These are phyloP conservation scores for Abscondita cerata DNA, from an alignment of 2,888 invertebrate species.

Conservation along the genomic window DNA sequence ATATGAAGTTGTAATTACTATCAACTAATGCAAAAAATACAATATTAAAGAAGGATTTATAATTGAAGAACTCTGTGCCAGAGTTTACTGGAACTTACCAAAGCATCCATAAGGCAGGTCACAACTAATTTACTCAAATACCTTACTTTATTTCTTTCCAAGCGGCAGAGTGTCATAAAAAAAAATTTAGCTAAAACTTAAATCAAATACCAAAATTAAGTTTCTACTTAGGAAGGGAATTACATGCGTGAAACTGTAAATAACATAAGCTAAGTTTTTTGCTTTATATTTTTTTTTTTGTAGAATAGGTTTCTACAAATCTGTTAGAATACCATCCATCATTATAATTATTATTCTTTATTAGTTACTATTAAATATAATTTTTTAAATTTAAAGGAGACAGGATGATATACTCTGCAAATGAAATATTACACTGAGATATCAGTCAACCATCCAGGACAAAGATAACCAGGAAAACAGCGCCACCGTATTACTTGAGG, in stretches of 20 bases:
- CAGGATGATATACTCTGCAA: conserved; percentile 6
- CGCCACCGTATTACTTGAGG: not conserved
- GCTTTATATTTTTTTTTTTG: too few relatives aligned
- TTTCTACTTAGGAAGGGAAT: too few relatives aligned
- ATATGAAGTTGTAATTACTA: too few relatives aligned
- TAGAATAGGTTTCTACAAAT: too few relatives aligned
- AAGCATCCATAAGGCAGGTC: conserved; percentile 1
- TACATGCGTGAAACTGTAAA: too few relatives aligned
- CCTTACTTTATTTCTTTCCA: not conserved
- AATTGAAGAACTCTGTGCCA: not conserved
- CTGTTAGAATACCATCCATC: too few relatives aligned
- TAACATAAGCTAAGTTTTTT: too few relatives aligned
- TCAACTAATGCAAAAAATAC: not conserved
- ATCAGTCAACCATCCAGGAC: not conserved
- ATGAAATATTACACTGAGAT: conserved; percentile 1
- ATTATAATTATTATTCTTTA: not conserved
- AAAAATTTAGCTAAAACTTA: conserved; percentile 6
- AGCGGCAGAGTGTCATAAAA: not conserved
- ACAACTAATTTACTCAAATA: not conserved
- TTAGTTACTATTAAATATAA: conserved; percentile 1
- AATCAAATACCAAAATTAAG: not conserved
- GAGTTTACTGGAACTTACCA: conserved; percentile 7
- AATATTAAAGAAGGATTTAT: not conserved
- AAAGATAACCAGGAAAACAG: not conserved
- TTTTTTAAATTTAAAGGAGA: conserved; percentile 5